Evolutionary conservation across 2,113 vertebrate species (phyloP), one percentile per base, ranked within the genome.

Genomic region (Harpagus bidentatus): DNA sequence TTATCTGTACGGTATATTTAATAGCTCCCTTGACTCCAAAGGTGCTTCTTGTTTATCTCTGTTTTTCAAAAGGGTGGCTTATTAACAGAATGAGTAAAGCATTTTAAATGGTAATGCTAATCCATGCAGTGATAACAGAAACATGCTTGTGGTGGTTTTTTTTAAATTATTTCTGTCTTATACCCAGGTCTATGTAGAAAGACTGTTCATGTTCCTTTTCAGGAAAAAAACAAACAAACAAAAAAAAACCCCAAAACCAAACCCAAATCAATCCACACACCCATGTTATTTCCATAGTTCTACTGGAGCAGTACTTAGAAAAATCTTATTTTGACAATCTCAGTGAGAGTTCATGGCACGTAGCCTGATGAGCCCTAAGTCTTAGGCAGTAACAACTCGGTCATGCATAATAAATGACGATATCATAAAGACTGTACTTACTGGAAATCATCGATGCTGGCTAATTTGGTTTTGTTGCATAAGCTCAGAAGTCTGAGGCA

Each of bases 361-460:
- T 58, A 52, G 61, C 34, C 20, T 42, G 19, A 34, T 63, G n/a
- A 29, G 53, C 65, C 67, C 42, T 4, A 36, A 62, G 58, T 34
- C 26, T 65, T 52, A 58, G 58, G 52, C 81, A 67, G 65, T 56
- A 29, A 66, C 66, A 88, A 45, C 50, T 61, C 26, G 50, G 72
- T 71, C 83, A 40, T 16, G 62, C 23, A 1, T 47, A 28, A n/a
- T 31, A 22, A 67, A 38, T 8, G 10, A 7, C 50, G 65, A 20
- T 66, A 52, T 53, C 50, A 25, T 56, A 48, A 47, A 55, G 32
- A 21, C 36, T 34, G 19, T 31, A 15, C 43, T 97, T 82, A 89
- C 87, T 72, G 95, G 95, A 93, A 96, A 16, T n/a, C 45, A n/a
- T 19, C 58, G 42, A 25, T 55, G 81, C 70, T 47, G 69, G 29